phyloP scores from a whole-genome alignment of 2,113 vertebrate genomes.

The Cephalopterus ornatus region DNA sequence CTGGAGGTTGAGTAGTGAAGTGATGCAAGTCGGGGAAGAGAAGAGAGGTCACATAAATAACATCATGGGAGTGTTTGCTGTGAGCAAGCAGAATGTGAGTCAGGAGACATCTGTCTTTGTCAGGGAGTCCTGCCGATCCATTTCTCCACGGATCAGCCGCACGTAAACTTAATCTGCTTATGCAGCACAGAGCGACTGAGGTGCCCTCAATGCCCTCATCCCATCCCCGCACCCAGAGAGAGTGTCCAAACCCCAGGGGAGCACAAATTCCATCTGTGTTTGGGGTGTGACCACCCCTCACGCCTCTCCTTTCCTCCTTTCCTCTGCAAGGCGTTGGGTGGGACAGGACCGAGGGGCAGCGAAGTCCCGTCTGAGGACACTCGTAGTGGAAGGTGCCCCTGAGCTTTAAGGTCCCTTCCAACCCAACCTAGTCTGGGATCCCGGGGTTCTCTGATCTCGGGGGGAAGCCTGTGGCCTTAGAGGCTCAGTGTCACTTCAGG shows the following conservation, averaged over 20 bases:
- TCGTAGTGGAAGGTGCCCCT: neutral
- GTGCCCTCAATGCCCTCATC: constrained; percentile 40
- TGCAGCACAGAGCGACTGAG: constrained; percentile 30
- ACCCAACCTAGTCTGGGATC: neutral
- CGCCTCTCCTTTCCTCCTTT: neutral
- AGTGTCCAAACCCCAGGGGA: neutral
- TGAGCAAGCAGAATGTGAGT: constrained; percentile 55
- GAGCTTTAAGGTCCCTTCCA: neutral
- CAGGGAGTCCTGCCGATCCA: constrained; percentile 47
- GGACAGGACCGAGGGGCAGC: neutral
- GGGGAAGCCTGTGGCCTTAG: neutral
- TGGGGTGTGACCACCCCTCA: neutral
- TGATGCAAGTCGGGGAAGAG: neutral
- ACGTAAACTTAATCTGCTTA: constrained; percentile 48
- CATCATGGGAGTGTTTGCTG: neutral
- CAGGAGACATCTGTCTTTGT: constrained; percentile 9
- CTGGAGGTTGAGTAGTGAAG: neutral
- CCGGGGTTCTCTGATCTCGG: neutral
- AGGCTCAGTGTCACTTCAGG: neutral
- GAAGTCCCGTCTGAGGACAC: neutral
- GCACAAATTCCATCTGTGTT: fast-evolving
- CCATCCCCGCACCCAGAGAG: neutral
- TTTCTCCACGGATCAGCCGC: constrained; percentile 38
- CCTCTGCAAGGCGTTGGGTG: neutral
- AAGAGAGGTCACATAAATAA: constrained; percentile 7